A percentile compares a stretch with the other conserved stretches of the same genome.
phyloP scores from a whole-genome alignment of 2,797 vertebrate genomes.

The Semaprochilodus insignis region DNA sequence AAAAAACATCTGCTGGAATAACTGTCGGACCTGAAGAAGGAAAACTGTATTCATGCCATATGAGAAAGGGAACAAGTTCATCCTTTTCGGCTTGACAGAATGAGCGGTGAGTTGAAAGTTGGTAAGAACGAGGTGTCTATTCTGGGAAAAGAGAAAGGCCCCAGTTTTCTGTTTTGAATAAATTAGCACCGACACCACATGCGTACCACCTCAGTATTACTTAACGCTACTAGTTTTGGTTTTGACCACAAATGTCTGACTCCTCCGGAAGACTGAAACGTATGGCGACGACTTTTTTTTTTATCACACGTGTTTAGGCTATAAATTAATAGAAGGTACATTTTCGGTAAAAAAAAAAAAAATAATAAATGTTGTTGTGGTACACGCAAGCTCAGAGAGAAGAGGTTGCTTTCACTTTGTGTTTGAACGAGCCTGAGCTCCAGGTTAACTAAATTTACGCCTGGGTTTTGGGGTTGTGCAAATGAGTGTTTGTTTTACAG shows the following conservation, averaged over 20 bases:
- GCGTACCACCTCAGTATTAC: background rate
- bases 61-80: conserved; percentile 48
- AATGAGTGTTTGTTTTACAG: background rate
- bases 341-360: background rate
- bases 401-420: background rate
- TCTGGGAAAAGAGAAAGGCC: background rate
- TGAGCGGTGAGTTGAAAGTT: conserved; percentile 79
- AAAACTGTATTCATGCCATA: conserved; percentile 55
- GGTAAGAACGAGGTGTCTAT: background rate
- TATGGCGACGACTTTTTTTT: background rate
- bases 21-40: background rate
- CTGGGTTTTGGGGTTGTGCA: background rate
- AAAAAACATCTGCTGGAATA: background rate
- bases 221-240: background rate
- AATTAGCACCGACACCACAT: background rate
- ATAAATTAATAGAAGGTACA: background rate
- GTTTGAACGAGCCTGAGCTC: background rate
- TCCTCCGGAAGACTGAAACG: background rate
- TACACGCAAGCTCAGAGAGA: background rate
- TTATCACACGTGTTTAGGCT: background rate
- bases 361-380: background rate
- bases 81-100: conserved; percentile 66
- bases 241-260: background rate
- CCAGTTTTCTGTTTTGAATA: background rate
- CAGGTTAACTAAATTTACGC: background rate